Conservation (phyloP, 2,113 vertebrate species). For the Hippocampus comes region DNA sequence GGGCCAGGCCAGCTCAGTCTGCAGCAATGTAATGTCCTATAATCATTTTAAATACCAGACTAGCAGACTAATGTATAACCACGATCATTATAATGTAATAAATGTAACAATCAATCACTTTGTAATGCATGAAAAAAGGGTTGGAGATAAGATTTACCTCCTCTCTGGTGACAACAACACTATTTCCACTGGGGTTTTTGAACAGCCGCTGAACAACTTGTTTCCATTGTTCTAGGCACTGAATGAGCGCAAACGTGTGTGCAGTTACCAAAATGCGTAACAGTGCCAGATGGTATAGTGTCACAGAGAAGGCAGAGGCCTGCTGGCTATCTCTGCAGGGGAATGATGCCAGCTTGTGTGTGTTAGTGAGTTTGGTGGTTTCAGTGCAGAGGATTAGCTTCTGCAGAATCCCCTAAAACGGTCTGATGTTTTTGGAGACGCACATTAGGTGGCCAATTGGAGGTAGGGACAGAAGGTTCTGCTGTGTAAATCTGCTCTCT, state of each 20-base stretch:
- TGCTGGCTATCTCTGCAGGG: slow-evolving; percentile 39
- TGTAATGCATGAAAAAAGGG: neutral
- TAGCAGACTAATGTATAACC: neutral
- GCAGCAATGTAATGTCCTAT: neutral
- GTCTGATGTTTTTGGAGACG: neutral
- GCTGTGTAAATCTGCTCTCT: slow-evolving; percentile 15
- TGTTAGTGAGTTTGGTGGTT: slow-evolving; percentile 7
- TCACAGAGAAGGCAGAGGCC: slow-evolving; percentile 40
- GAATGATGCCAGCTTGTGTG: slow-evolving; percentile 17
- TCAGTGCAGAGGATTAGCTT: slow-evolving; percentile 27
- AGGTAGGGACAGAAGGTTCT: neutral
- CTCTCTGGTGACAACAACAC: neutral
- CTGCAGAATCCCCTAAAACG: slow-evolving; percentile 25
- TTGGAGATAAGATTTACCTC: neutral
- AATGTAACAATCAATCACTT: neutral
- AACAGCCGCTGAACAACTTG: neutral
- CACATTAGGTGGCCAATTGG: neutral
- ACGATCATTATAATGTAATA: neutral
- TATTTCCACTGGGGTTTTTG: neutral
- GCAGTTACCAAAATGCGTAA: slow-evolving; percentile 43
- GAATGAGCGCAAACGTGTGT: slow-evolving; percentile 40
- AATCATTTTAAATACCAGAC: neutral
- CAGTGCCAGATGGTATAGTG: slow-evolving; percentile 53
- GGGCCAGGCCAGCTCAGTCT: slow-evolving; percentile 25
- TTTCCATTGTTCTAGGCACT: neutral